Evolutionary conservation across 2,113 vertebrate species (phyloP).

Genomic region (Myodes glareolus): DNA sequence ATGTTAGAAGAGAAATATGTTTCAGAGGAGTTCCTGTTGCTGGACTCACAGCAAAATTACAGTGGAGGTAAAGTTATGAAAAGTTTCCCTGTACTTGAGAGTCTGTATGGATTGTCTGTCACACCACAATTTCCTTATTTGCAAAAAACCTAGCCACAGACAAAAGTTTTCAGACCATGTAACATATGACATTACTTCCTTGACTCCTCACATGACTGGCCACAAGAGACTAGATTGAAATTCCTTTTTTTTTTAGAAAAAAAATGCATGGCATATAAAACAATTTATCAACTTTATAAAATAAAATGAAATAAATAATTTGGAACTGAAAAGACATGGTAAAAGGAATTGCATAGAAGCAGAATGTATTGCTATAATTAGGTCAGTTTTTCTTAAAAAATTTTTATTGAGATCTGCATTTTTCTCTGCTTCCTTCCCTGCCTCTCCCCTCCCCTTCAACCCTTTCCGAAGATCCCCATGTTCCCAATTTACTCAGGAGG

Average conservation of each 20-base stretch:
- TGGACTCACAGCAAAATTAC: not conserved
- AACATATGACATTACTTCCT: not conserved
- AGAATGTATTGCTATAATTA: not conserved
- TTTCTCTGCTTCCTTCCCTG: too few relatives aligned
- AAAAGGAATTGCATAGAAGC: not conserved
- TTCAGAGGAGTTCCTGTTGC: not conserved
- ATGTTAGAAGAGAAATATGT: constrained; percentile 8
- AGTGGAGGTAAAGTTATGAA: not conserved
- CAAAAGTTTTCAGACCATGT: not conserved
- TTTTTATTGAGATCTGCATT: too few relatives aligned
- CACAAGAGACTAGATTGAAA: not conserved
- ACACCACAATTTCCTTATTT: not conserved
- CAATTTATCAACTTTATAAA: constrained; percentile 1
- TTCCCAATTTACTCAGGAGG: too few relatives aligned
- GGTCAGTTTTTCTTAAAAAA: too few relatives aligned
- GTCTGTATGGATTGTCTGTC: not conserved
- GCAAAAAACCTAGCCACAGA: constrained; percentile 24
- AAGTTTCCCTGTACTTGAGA: not conserved
- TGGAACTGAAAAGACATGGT: not conserved
- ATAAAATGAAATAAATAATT: constrained; percentile 8
- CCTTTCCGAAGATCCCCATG: too few relatives aligned
- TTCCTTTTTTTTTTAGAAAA: not conserved
- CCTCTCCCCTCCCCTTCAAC: too few relatives aligned
- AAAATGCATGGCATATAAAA: not conserved
- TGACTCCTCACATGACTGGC: not conserved